Conservation (phyloP, 92 coral and sea anemone genomes). For the Epizoanthus rinbou region DNA sequence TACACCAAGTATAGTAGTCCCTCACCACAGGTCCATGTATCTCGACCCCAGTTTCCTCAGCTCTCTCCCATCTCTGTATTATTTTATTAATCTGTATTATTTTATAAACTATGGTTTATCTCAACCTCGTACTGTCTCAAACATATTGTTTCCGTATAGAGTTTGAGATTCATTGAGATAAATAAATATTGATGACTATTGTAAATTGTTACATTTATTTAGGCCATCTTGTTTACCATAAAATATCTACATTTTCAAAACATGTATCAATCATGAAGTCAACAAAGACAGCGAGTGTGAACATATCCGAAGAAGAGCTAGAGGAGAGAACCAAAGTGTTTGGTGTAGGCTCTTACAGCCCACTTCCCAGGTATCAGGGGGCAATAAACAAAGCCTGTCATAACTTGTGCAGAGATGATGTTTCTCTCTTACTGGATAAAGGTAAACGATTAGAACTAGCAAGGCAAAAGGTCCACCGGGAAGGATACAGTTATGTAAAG, state of each 20-base stretch:
- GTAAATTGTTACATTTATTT: too few species aligned
- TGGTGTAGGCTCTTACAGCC: background rate
- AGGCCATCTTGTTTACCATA: too few species aligned
- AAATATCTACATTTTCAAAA: too few species aligned
- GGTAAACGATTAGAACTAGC: conserved; percentile 48
- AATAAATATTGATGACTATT: too few species aligned
- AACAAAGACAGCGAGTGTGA: background rate
- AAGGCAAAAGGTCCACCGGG: conserved; percentile 43
- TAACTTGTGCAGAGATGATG: conserved; percentile 28
- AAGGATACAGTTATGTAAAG: conserved; percentile 43
- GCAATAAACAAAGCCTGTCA: too few species aligned
- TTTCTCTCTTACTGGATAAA: conserved; percentile 31
- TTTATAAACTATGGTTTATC: conserved; percentile 2
- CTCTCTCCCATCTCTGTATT: background rate
- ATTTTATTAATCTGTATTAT: conserved; percentile 7
- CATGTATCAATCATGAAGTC: too few species aligned
- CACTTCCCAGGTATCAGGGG: too few species aligned
- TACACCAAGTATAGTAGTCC: too few species aligned
- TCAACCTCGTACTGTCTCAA: background rate
- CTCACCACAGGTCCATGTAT: too few species aligned
- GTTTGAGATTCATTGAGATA: too few species aligned
- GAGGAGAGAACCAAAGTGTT: conserved; percentile 21
- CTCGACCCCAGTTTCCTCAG: too few species aligned
- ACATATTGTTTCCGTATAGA: too few species aligned
- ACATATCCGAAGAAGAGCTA: conserved; percentile 24